Evolutionary conservation across 2,888 invertebrate species (phyloP).

Genomic region (Steinernema hermaphroditum): DNA sequence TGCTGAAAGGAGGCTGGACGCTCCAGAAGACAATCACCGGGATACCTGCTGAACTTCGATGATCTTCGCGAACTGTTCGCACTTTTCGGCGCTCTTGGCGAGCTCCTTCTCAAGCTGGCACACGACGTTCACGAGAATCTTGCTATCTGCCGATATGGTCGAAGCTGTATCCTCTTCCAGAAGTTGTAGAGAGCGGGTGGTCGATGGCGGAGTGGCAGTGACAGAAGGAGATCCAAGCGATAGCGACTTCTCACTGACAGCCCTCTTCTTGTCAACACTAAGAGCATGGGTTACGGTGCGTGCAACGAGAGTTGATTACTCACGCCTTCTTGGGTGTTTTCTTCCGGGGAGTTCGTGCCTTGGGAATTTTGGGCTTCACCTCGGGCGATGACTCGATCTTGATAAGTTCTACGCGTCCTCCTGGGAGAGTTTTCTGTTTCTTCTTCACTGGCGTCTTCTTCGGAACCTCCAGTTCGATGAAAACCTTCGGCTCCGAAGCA

Average conservation of each 20-base stretch:
- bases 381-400: constrained; percentile 17
- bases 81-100: constrained; percentile 39
- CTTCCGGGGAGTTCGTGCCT: constrained; percentile 17
- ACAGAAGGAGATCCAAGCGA: constrained; percentile 14
- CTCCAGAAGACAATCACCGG: too few relatives aligned
- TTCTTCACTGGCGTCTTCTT: neutral
- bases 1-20: constrained; percentile 41
- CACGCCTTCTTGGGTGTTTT: neutral
- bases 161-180: constrained; percentile 2
- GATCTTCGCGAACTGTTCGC: constrained; percentile 42
- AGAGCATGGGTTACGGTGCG: neutral
- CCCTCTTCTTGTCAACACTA: constrained; percentile 2
- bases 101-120: constrained; percentile 67
- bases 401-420: neutral
- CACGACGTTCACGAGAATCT: constrained; percentile 53
- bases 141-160: constrained; percentile 11
- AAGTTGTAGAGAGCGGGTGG: constrained; percentile 5
- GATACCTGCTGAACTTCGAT: constrained; percentile 43
- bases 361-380: constrained; percentile 7
- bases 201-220: constrained; percentile 5
- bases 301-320: neutral
- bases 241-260: constrained; percentile 12
- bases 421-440: constrained; percentile 4
- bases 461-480: neutral
- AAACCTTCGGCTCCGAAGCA: neutral